Evolutionary conservation across 2,113 vertebrate genomes (phyloP), one percentile per base, ranked within the genome.

Genomic region (Leiothrix lutea): DNA sequence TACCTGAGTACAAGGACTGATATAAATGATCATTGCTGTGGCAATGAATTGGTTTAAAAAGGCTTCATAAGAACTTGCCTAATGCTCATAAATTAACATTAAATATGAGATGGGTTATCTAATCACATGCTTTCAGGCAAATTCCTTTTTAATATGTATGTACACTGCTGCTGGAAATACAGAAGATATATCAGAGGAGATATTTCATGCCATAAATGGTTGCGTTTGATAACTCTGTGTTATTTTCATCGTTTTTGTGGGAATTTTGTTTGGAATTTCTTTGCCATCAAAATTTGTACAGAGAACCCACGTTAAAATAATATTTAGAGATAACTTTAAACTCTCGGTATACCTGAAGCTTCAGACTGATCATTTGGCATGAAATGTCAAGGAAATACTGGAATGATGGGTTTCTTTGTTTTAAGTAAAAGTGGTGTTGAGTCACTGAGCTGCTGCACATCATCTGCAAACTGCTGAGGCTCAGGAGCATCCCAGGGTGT

Each of bases 81-180:
- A 97, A 96, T 90, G 60, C 73, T 93, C 90, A 95, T 97, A 97
- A 97, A 97, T 98, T 98, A 97, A 96, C 91, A 94, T 96, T 97
- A 95, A 96, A 86, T 90, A 78, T 62, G 90, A 96, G 84, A 91
- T 91, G 78, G 66, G 72, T 88, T 97, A 92, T 94, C 77, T 92
- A 96, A 96, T 95, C 96, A 57, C 86, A 95, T 18, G 67, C 75
- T 94, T 97, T 95, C 58, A 83, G 94, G 91, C 87, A 97, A 94
- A 96, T 95, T 86, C 71, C 50, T 96, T 93, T 97, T 94, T 97
- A 97, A 95, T 92, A 94, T 92, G 93, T 96, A 91, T n/a, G 60
- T 91, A 80, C 73, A 51, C 56, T 83, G 92, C 87, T 95, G 69
- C 92, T 96, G 56, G 84, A 96, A 90, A 33, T 92, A 73, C 5